Percentiles rank a stretch among this genome's conserved stretches.
Evolutionary conservation across 2,888 invertebrate species (phyloP).

Genomic region (Cryptops parisi): DNA sequence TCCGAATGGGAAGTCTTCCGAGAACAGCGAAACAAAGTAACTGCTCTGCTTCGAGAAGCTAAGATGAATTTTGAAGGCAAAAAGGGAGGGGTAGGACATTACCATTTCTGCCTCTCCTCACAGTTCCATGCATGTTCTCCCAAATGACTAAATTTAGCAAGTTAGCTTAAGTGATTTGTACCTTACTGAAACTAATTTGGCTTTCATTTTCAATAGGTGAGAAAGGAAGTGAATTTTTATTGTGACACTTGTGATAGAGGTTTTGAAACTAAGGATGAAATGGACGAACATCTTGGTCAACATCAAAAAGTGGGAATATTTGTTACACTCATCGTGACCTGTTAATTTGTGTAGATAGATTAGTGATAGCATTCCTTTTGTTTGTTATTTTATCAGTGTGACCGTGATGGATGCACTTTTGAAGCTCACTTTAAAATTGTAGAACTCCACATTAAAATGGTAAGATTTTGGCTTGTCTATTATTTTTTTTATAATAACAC

Average conservation of each 20-base stretch:
- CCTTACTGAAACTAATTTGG: no score
- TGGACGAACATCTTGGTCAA: slow-evolving; percentile 50
- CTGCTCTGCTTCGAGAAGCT: no score
- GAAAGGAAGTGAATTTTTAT: slow-evolving; percentile 25
- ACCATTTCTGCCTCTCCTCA: no score
- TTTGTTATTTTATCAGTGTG: slow-evolving; percentile 38
- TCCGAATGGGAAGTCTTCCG: no score
- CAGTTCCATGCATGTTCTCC: no score
- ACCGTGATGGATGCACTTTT: slow-evolving; percentile 64
- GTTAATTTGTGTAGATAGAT: background rate
- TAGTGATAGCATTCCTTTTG: slow-evolving; percentile 17
- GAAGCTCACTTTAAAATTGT: slow-evolving; percentile 63
- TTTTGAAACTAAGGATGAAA: slow-evolving; percentile 44
- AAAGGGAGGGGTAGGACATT: no score
- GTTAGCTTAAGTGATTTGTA: no score
- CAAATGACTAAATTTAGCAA: no score
- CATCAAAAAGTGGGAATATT: slow-evolving; percentile 43
- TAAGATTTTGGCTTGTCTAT: no score
- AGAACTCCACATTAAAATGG: slow-evolving; percentile 59
- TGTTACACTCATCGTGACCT: background rate
- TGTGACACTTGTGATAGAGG: slow-evolving; percentile 66
- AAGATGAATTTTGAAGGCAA: no score
- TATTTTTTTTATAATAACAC: no score
- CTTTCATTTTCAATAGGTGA: slow-evolving; percentile 15
- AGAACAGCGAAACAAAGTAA: no score